These are phyloP conservation scores for Toxotes lorentzi DNA, from an alignment of 2,797 vertebrate genomes.

Conservation along the genomic window DNA sequence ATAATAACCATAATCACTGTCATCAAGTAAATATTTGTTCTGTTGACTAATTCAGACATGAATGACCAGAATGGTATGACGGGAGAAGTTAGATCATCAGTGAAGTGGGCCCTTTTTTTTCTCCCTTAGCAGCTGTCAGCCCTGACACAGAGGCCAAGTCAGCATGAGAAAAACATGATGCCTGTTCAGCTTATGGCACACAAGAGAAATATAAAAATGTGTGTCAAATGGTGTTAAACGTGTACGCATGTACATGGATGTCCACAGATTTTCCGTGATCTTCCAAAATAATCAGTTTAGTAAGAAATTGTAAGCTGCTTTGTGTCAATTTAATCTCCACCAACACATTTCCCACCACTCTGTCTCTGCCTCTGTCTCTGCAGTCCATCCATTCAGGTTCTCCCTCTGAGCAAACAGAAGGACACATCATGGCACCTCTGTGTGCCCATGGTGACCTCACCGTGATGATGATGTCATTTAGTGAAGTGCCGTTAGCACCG, in stretches of 20 bases:
- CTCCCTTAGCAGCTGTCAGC: slow-evolving; percentile 55
- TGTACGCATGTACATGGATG: neutral
- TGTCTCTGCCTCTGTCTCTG: slow-evolving; percentile 25
- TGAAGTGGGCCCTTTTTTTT: slow-evolving; percentile 33
- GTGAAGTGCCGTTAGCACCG: slow-evolving; percentile 53
- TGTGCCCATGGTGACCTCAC: slow-evolving; percentile 77
- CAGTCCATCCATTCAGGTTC: slow-evolving; percentile 53
- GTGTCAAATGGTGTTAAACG: slow-evolving; percentile 22
- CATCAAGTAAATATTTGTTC: neutral
- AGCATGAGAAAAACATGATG: slow-evolving; percentile 58
- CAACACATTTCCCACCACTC: slow-evolving; percentile 13
- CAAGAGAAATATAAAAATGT: slow-evolving; percentile 20
- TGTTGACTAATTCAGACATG: neutral
- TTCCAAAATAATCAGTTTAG: neutral
- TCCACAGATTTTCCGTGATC: neutral
- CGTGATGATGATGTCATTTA: slow-evolving; percentile 77
- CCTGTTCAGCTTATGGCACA: slow-evolving; percentile 24
- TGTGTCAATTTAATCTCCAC: slow-evolving; percentile 24
- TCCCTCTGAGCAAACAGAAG: slow-evolving; percentile 57
- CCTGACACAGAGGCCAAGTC: slow-evolving; percentile 34
- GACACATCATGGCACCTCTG: slow-evolving; percentile 70
- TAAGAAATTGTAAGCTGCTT: slow-evolving; percentile 9
- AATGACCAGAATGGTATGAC: neutral
- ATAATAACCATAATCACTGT: neutral
- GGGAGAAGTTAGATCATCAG: slow-evolving; percentile 27